Evolutionary conservation across 92 coral and sea anemone species (phyloP).

Genomic region (Epizoanthus stellaris): DNA sequence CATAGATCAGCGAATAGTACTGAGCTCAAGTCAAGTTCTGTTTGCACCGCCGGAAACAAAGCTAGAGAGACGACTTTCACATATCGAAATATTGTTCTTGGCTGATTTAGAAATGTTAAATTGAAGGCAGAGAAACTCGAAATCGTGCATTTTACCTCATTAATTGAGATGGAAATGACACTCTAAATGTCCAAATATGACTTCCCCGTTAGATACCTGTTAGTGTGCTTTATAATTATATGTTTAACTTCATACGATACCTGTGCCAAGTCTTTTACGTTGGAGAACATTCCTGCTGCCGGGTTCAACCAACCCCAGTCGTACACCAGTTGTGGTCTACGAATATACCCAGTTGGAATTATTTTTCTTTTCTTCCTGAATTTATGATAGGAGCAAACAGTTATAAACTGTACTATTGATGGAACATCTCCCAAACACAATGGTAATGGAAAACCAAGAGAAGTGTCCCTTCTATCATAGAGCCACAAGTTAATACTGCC

Average conservation of each 20-base stretch:
- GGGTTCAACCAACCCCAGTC: slow-evolving; percentile 99
- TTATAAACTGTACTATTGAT: not conserved
- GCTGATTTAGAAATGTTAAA: too few relatives aligned
- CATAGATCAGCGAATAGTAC: too few relatives aligned
- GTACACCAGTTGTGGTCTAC: slow-evolving; percentile 26
- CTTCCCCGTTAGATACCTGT: not conserved
- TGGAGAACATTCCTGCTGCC: slow-evolving; percentile 83
- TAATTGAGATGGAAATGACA: too few relatives aligned
- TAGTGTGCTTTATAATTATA: not conserved
- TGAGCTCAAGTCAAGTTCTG: too few relatives aligned
- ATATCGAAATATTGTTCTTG: too few relatives aligned
- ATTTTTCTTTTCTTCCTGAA: slow-evolving; percentile 53
- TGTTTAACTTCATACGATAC: slow-evolving; percentile 42
- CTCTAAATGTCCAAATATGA: too few relatives aligned
- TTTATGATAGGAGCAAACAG: not conserved
- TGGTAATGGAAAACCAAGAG: not conserved
- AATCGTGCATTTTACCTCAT: too few relatives aligned
- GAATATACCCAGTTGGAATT: slow-evolving; percentile 64
- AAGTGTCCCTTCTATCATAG: too few relatives aligned
- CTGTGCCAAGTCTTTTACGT: slow-evolving; percentile 89
- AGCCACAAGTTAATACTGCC: too few relatives aligned
- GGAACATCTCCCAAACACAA: not conserved
- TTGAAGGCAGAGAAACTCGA: too few relatives aligned
- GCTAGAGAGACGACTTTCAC: too few relatives aligned
- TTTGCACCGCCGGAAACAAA: too few relatives aligned